A percentile compares a stretch with the other conserved stretches of the same genome.
Evolutionary conservation across 92 coral and sea anemone species (phyloP).

Genomic region (Micromussa lordhowensis): DNA sequence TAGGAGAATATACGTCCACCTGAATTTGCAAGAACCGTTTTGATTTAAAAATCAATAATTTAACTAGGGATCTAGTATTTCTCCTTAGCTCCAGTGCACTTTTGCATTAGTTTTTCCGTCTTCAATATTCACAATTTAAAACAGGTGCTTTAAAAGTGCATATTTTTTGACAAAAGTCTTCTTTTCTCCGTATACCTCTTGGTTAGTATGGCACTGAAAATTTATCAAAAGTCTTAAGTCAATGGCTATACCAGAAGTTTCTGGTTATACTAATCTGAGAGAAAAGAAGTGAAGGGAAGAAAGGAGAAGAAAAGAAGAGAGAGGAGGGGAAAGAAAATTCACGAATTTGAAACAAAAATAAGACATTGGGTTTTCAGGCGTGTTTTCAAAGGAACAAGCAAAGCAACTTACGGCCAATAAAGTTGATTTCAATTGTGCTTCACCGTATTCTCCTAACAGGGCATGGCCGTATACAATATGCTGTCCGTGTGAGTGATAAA

Average conservation of each 20-base stretch:
- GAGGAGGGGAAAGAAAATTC: background rate
- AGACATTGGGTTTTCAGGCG: too few species aligned
- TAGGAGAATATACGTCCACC: slow-evolving; percentile 53
- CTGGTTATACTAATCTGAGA: too few species aligned
- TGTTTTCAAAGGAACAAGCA: background rate
- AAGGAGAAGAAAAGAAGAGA: background rate
- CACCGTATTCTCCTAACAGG: slow-evolving; percentile 53
- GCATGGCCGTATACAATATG: slow-evolving; percentile 40
- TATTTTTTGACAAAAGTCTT: too few species aligned
- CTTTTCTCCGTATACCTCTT: too few species aligned
- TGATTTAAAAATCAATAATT: background rate
- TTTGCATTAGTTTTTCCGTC: background rate
- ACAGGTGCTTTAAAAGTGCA: too few species aligned
- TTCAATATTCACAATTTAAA: background rate
- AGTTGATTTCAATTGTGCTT: slow-evolving; percentile 19
- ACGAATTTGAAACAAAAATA: too few species aligned
- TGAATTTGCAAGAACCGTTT: slow-evolving; percentile 5
- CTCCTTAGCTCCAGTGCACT: background rate
- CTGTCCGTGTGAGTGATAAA: slow-evolving; percentile 49
- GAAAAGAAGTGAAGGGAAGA: background rate
- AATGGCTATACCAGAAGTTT: too few species aligned
- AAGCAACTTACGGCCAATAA: slow-evolving; percentile 9
- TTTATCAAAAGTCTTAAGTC: too few species aligned
- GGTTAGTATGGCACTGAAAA: too few species aligned
- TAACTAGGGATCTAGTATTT: background rate